Percentiles rank a stretch among this genome's conserved stretches.
Conservation (phyloP, 1,140 invertebrate species). For the Chionoecetes opilio region DNA sequence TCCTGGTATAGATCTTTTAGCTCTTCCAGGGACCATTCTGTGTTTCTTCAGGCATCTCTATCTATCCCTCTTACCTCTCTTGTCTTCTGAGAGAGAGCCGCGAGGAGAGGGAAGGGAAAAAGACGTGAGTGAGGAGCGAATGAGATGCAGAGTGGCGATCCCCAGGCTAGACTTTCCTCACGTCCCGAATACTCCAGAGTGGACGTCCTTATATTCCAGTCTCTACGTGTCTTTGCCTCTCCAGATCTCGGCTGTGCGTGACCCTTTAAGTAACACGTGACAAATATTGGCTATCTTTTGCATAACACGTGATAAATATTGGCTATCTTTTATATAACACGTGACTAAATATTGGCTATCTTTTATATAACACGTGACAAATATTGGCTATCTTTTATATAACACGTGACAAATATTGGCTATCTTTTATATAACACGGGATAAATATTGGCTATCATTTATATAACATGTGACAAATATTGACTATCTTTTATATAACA, state of each 20-base stretch:
- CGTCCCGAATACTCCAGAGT: background rate
- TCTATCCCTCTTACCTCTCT: background rate
- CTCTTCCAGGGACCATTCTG: background rate
- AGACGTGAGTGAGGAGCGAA: conserved; percentile 15
- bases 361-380: too few relatives aligned
- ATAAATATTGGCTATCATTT: too few relatives aligned
- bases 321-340: too few relatives aligned
- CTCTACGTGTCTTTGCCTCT: background rate
- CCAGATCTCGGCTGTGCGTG: background rate
- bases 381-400: too few relatives aligned
- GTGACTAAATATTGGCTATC: too few relatives aligned
- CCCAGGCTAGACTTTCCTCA: background rate
- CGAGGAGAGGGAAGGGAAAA: background rate
- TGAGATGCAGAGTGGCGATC: background rate
- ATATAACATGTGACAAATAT: too few relatives aligned
- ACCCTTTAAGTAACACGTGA: background rate
- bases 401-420: too few relatives aligned
- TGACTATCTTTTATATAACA: too few relatives aligned
- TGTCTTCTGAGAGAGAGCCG: background rate
- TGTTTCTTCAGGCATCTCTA: background rate
- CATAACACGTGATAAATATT: background rate
- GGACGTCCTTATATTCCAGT: background rate
- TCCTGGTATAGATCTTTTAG: background rate
- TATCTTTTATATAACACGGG: too few relatives aligned
- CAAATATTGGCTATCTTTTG: background rate